Evolutionary conservation across 1,140 invertebrate genomes (phyloP), one percentile per base, ranked within the genome.

Genomic region (Saccostrea echinata): DNA sequence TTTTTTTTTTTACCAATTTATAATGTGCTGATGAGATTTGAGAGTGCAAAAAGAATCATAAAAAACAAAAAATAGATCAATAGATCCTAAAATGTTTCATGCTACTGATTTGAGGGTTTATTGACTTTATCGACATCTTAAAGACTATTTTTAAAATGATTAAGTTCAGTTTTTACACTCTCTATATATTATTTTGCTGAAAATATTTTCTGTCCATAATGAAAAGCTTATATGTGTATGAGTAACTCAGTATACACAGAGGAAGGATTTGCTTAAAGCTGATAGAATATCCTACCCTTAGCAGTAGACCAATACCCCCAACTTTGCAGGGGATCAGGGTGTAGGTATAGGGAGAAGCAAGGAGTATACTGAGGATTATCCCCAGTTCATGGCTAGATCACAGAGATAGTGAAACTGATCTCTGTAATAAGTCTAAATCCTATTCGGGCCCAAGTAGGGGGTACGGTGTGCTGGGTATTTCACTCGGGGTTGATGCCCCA

Each of bases 321-420:
- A 21, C 55, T 61, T 61, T 61, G 55, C 18, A 1, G 55, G 55
- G 68, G 68, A 76, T 76, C 27, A 35, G 68, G 27, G 3, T 76
- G 30, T 76, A 33, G 27, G 27, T 33, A 76, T 30, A 76, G 68
- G n/a, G 30, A 33, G 30, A 76, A 30, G 68, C 24, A 27, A 30
- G 68, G 16, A 76, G 68, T 33, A 12, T 76, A 76, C 27, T 16
- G 68, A 30, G 68, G 68, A 76, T 76, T 76, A 76, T 30, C 68
- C 27, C 12, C 68, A 76, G 68, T 76, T 76, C 68, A 76, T 76
- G 68, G 68, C 68, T 30, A 76, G 68, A 76, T 76, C 68, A 76
- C 68, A 76, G 27, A 76, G 68, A 76, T 76, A 76, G 68, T 76
- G 68, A 76, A 76, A 76, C 68, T 76, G 68, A 76, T 76, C 68